These are phyloP conservation scores for Idaea dimidiata DNA, from an alignment of 2,888 invertebrate genomes.

Conservation along the genomic window DNA sequence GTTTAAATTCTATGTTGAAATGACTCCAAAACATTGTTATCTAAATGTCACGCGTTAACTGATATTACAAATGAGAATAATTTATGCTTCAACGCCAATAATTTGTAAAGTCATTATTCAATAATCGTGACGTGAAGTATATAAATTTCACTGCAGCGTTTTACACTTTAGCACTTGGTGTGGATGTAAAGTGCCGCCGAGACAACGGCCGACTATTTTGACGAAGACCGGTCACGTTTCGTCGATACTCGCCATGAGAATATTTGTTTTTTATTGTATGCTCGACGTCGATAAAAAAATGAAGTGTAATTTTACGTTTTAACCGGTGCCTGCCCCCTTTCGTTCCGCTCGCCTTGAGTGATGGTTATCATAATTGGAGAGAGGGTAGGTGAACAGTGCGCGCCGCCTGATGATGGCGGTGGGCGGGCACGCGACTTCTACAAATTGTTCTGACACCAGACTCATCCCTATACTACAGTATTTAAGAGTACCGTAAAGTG, in stretches of 20 bases:
- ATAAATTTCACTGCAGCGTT: slow-evolving; percentile 75
- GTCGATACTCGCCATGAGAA: slow-evolving; percentile 79
- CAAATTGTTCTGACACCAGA: slow-evolving; percentile 43
- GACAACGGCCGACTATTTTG: slow-evolving; percentile 78
- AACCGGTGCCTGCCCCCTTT: slow-evolving; percentile 79
- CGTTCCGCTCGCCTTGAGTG: slow-evolving; percentile 80
- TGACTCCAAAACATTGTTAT: slow-evolving; percentile 4
- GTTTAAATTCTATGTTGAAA: background rate
- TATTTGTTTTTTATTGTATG: slow-evolving; percentile 80
- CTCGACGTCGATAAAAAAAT: slow-evolving; percentile 75
- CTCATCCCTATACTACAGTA: slow-evolving; percentile 23
- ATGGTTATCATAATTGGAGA: slow-evolving; percentile 80
- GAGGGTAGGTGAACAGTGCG: slow-evolving; percentile 71
- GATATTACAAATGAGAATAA: slow-evolving; percentile 43
- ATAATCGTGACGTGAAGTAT: slow-evolving; percentile 74
- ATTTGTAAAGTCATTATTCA: slow-evolving; percentile 74
- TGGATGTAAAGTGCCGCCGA: slow-evolving; percentile 72
- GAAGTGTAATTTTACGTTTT: slow-evolving; percentile 80
- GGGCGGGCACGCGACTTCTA: slow-evolving; percentile 60
- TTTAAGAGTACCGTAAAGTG: slow-evolving; percentile 25
- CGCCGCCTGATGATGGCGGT: slow-evolving; percentile 59
- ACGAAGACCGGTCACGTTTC: slow-evolving; percentile 80
- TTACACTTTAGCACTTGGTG: slow-evolving; percentile 79
- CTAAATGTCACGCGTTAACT: background rate
- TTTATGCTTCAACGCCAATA: slow-evolving; percentile 56